A percentile compares a stretch with the other conserved stretches of the same genome.
phyloP scores from a whole-genome alignment of 2,797 vertebrate species.

The Erpetoichthys calabaricus region DNA sequence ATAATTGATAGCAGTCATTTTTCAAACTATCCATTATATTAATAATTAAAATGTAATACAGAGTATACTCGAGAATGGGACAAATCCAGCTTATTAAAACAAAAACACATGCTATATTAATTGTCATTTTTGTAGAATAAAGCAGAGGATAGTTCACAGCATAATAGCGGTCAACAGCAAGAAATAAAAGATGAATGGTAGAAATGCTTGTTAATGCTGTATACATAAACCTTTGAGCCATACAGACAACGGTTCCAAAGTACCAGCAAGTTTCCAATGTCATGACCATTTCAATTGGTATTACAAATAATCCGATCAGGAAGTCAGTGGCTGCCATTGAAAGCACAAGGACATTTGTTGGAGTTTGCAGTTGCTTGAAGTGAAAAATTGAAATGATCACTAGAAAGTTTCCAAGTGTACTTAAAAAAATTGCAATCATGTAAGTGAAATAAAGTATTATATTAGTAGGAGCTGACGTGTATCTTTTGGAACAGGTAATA shows the following conservation, averaged over 20 bases:
- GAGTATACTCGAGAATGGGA: slow-evolving; percentile 14
- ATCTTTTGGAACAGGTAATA: no score
- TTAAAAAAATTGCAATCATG: no score
- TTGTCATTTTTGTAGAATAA: slow-evolving; percentile 12
- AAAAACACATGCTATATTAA: slow-evolving; percentile 11
- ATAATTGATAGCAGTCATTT: slow-evolving; percentile 20
- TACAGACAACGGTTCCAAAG: slow-evolving; percentile 35
- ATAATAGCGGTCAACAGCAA: slow-evolving; percentile 37
- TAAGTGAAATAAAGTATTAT: no score
- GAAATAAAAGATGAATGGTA: slow-evolving; percentile 44
- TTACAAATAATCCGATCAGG: slow-evolving; percentile 30
- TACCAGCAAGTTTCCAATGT: slow-evolving; percentile 43
- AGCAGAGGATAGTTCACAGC: slow-evolving; percentile 26
- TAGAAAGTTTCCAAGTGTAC: no score
- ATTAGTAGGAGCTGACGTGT: no score
- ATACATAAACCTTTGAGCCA: slow-evolving; percentile 40
- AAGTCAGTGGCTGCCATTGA: slow-evolving; percentile 39
- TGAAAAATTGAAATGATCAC: no score
- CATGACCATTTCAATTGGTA: slow-evolving; percentile 32
- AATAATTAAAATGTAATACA: no score
- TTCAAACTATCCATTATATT: no score
- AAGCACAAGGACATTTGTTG: slow-evolving; percentile 16
- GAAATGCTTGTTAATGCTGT: slow-evolving; percentile 37
- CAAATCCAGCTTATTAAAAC: slow-evolving; percentile 19
- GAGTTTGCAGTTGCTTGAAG: no score